Base-by-base conservation (phyloP, 2,888 invertebrate species). In the Lasioglossum pauxillum region DNA sequence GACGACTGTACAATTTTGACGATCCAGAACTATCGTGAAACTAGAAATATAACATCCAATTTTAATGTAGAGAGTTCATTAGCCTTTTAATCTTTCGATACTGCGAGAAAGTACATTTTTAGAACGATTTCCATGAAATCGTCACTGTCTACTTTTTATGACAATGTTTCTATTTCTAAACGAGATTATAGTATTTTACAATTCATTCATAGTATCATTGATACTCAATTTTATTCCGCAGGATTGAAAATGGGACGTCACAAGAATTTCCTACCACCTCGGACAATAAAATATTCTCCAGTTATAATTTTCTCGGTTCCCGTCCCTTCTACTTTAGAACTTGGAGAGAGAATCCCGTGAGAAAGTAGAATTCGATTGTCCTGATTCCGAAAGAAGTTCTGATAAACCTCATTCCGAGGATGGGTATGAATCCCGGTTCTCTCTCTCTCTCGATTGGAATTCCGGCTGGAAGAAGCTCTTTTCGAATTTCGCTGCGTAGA, bases 241-340 rank as follows among this genome's bases (percentile, higher is more conserved):
- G 80, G 64, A 72, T 77, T 78, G 27, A 60, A 23, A 53, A n/a
- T n/a, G 53, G 23, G 31, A 38, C 27, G 71, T 71, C 53, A 23
- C 19, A 38, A 5, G 69, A 5, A 53, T 49, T n/a, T 23, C 7
- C 74, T 57, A n/a, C n/a, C 44, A 27, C 2, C 8, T 31, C 23
- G 69, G 44, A 73, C 73, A 69, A 38, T 69, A 69, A 69, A 69
- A n/a, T 78, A 69, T 78, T 78, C 53, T 27, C 41, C 19, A 27
- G 53, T 49, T 71, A 27, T 46, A 41, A 78, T 67, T 67, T 19
- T 8, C 31, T 67, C 31, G 35, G 10, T 19, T 31, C 19, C 35
- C 16, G 19, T 16, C 64, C 7, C 31, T 7, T 31, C 35, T 7
- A 19, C 31, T 27, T 67, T 14, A 27, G 16, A 35, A 31, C 16